Percentiles rank a stretch among this genome's conserved stretches.
Conservation (phyloP, 2,797 vertebrate species). For the Ataeniobius toweri region DNA sequence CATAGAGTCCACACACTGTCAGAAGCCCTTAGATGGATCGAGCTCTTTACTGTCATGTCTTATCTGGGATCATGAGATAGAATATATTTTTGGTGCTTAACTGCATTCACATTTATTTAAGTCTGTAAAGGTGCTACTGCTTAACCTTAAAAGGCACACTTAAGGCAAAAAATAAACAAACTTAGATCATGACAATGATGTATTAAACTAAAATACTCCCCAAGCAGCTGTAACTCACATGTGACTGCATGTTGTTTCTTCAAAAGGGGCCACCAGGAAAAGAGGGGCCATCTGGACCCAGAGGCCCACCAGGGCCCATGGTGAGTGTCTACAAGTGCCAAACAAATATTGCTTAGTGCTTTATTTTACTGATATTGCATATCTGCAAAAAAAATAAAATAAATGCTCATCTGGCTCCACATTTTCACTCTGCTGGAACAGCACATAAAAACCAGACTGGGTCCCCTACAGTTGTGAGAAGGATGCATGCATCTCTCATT, state of each 20-base stretch:
- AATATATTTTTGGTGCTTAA: background rate
- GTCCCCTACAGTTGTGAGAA: constrained; percentile 40
- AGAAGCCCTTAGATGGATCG: constrained; percentile 40
- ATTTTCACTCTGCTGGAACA: constrained; percentile 51
- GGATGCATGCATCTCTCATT: constrained; percentile 52
- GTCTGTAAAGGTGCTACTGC: constrained; percentile 20
- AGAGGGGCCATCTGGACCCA: constrained; percentile 93
- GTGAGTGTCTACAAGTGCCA: constrained; percentile 76
- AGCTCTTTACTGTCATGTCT: constrained; percentile 26
- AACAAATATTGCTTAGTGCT: constrained; percentile 45
- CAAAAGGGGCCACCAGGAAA: constrained; percentile 94
- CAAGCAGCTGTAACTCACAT: constrained; percentile 56
- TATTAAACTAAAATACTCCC: constrained; percentile 51
- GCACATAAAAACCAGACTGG: constrained; percentile 43
- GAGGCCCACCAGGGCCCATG: constrained; percentile 92
- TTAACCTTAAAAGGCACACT: constrained; percentile 36
- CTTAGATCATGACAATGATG: constrained; percentile 59
- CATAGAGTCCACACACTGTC: constrained; percentile 30
- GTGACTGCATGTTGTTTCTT: constrained; percentile 69
- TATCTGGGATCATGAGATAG: constrained; percentile 29
- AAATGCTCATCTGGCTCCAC: constrained; percentile 59
- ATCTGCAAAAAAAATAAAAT: constrained; percentile 38
- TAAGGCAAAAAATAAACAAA: constrained; percentile 27
- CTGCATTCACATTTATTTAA: constrained; percentile 22
- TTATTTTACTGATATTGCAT: constrained; percentile 47